Percentiles rank a stretch among this genome's conserved stretches.
These are phyloP conservation scores for Potamilus streckersoni DNA, from an alignment of 1,140 invertebrate genomes.

Conservation along the genomic window DNA sequence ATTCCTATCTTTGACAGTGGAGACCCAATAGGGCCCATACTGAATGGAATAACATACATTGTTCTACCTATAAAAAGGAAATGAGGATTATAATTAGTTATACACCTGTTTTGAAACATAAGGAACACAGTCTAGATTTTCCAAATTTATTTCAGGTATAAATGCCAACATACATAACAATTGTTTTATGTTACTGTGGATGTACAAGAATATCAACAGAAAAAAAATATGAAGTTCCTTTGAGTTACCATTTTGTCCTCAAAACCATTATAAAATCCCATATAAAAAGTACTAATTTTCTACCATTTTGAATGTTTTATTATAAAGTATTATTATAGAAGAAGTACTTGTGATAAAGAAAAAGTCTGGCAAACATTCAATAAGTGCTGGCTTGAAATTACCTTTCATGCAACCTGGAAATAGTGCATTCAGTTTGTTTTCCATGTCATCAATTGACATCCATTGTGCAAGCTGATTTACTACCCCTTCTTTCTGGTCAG, in stretches of 20 bases:
- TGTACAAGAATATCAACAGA: not conserved
- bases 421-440: constrained; percentile 83
- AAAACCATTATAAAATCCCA: not conserved
- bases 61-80: constrained; percentile 77
- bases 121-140: no score
- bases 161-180: no score
- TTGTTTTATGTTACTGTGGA: no score
- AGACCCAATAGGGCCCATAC: constrained; percentile 97
- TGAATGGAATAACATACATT: constrained; percentile 99
- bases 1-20: constrained; percentile 97
- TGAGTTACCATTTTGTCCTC: no score
- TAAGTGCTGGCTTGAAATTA: constrained; percentile 47
- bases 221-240: not conserved
- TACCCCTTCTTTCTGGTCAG: constrained; percentile 71
- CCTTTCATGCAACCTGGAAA: constrained; percentile 97
- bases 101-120: no score
- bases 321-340: not conserved
- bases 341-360: not conserved
- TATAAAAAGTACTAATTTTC: not conserved
- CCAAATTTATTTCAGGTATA: no score
- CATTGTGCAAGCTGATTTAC: constrained; percentile 86
- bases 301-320: not conserved
- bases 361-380: no score
- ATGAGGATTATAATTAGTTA: no score
- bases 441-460: constrained; percentile 89